These are phyloP conservation scores for Masticophis lateralis DNA, from an alignment of 2,797 vertebrate species.

Conservation along the genomic window DNA sequence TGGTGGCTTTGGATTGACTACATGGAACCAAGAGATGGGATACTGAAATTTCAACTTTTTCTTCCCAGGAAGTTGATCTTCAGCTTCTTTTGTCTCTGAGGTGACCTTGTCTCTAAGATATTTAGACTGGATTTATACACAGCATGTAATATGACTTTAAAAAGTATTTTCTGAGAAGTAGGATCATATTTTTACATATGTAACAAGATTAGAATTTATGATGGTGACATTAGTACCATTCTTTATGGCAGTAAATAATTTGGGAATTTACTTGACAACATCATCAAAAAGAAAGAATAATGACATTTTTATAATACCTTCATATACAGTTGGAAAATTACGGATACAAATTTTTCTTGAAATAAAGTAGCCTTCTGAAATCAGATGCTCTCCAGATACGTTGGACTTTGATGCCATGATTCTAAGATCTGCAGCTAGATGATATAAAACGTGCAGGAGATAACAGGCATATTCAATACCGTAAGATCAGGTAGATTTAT, in stretches of 20 bases:
- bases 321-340: not conserved
- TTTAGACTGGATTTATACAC: not conserved
- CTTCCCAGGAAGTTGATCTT: not conserved
- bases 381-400: not conserved
- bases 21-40: not conserved
- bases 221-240: not conserved
- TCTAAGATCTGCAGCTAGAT: not conserved
- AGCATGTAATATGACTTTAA: not conserved
- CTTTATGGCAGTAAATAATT: not conserved
- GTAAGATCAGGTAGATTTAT: conserved; percentile 43
- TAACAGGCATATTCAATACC: not conserved
- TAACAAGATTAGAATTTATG: not conserved
- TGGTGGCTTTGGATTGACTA: not conserved
- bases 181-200: not conserved
- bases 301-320: not conserved
- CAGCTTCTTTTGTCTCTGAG: not conserved
- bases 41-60: not conserved
- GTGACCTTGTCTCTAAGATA: not conserved
- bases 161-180: not conserved
- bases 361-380: not conserved
- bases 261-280: not conserved
- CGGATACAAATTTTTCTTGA: not conserved
- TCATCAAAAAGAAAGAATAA: not conserved
- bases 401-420: not conserved
- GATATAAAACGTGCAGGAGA: not conserved